phyloP scores from a whole-genome alignment of 2,888 invertebrate species.

The Troides helena region DNA sequence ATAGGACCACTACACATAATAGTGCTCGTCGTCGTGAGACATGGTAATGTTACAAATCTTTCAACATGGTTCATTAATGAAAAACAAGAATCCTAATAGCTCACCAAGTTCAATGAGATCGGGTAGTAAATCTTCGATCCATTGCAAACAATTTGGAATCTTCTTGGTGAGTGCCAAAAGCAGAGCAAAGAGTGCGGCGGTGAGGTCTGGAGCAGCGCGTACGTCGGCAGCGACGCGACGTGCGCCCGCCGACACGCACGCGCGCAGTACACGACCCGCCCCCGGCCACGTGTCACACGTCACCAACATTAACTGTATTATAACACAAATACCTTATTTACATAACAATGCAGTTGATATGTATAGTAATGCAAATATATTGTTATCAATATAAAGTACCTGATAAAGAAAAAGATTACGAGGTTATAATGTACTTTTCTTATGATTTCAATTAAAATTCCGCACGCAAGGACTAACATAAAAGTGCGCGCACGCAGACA shows the following conservation, averaged over 20 bases:
- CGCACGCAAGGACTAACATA: too few species aligned
- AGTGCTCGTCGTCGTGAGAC: too few species aligned
- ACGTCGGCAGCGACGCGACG: conserved; percentile 45
- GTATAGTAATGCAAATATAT: too few species aligned
- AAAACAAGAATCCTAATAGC: not conserved
- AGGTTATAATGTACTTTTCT: too few species aligned
- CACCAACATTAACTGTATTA: conserved; percentile 50
- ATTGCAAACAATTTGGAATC: conserved; percentile 68
- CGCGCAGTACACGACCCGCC: conserved; percentile 49
- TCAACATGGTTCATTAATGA: too few species aligned
- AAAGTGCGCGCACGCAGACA: too few species aligned
- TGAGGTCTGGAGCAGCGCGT: conserved; percentile 81
- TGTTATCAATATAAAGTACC: too few species aligned
- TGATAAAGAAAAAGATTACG: too few species aligned
- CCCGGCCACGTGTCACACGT: conserved; percentile 61
- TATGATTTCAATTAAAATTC: too few species aligned
- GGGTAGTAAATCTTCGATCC: conserved; percentile 56
- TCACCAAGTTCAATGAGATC: conserved; percentile 60
- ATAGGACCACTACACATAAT: too few species aligned
- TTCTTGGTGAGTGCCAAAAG: conserved; percentile 85
- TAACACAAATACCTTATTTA: not conserved
- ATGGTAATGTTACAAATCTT: too few species aligned
- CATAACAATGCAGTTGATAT: too few species aligned
- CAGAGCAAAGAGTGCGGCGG: conserved; percentile 85
- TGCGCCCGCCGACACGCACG: conserved; percentile 33